phyloP scores from a whole-genome alignment of 2,888 invertebrate genomes.

The Lycophotia porphyrea region DNA sequence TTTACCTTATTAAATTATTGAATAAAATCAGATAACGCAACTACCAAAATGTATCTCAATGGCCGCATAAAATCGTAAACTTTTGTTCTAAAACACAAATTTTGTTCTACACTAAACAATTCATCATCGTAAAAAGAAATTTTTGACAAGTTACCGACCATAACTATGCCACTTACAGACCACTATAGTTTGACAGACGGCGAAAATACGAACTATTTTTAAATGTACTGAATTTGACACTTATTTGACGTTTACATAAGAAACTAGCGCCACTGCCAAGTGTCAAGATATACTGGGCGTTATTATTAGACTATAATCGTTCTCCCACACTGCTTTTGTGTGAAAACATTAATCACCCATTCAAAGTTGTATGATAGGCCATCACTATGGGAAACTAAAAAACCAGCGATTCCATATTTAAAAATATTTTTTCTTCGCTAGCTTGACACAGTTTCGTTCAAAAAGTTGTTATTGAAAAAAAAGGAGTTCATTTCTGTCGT shows the following conservation, averaged over 20 bases:
- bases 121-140: constrained; percentile 52
- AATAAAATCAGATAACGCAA: constrained; percentile 48
- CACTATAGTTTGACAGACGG: background rate
- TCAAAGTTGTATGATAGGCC: constrained; percentile 55
- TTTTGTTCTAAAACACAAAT: constrained; percentile 45
- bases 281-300: constrained; percentile 20
- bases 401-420: constrained; percentile 28
- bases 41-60: constrained; percentile 40
- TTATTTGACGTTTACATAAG: background rate
- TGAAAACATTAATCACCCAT: constrained; percentile 67
- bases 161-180: constrained; percentile 9
- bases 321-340: constrained; percentile 61
- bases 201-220: constrained; percentile 1
- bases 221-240: constrained; percentile 21
- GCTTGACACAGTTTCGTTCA: constrained; percentile 26
- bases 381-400: constrained; percentile 58
- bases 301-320: constrained; percentile 8
- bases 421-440: constrained; percentile 18
- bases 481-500: constrained; percentile 3
- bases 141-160: constrained; percentile 55
- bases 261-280: constrained; percentile 20
- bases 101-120: constrained; percentile 43
- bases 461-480: constrained; percentile 29
- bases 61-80: constrained; percentile 36
- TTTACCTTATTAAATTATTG: constrained; percentile 12